Percentiles rank a stretch among this genome's conserved stretches.
Conservation (phyloP, 2,888 invertebrate genomes). For the Loripinus fragilis region DNA sequence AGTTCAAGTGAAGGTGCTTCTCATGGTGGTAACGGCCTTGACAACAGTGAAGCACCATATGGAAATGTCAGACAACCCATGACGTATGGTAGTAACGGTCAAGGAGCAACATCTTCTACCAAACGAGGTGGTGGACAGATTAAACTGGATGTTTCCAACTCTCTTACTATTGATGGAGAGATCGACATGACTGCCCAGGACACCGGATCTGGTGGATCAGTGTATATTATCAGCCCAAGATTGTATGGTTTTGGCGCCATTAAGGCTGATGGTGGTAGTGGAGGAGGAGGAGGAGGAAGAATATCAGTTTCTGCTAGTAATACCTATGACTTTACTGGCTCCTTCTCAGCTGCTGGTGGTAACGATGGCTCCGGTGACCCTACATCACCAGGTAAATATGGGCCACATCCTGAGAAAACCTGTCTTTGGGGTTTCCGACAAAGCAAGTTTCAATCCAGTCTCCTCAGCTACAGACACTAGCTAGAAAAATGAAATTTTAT, state of each 20-base stretch:
- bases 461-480: too few relatives aligned
- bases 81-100: constrained; percentile 71
- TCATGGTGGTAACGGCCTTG: constrained; percentile 64
- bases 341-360: constrained; percentile 36
- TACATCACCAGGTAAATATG: constrained; percentile 38
- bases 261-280: constrained; percentile 58
- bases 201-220: background rate
- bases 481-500: too few relatives aligned
- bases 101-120: constrained; percentile 41
- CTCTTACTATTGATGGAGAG: constrained; percentile 57
- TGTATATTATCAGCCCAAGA: background rate
- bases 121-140: constrained; percentile 70
- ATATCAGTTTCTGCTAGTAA: constrained; percentile 19
- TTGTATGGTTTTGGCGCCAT: constrained; percentile 64
- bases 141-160: constrained; percentile 44
- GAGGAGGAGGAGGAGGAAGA: constrained; percentile 69
- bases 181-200: constrained; percentile 48
- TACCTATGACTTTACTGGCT: constrained; percentile 42
- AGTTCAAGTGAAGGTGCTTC: constrained; percentile 58
- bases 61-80: constrained; percentile 63
- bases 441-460: too few relatives aligned
- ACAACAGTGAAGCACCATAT: constrained; percentile 56
- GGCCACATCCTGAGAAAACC: too few relatives aligned
- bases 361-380: constrained; percentile 28
- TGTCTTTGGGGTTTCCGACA: too few relatives aligned